Evolutionary conservation across 1,140 invertebrate genomes (phyloP), one percentile per base, ranked within the genome.

Genomic region (Drosophila nigromelanica): DNA sequence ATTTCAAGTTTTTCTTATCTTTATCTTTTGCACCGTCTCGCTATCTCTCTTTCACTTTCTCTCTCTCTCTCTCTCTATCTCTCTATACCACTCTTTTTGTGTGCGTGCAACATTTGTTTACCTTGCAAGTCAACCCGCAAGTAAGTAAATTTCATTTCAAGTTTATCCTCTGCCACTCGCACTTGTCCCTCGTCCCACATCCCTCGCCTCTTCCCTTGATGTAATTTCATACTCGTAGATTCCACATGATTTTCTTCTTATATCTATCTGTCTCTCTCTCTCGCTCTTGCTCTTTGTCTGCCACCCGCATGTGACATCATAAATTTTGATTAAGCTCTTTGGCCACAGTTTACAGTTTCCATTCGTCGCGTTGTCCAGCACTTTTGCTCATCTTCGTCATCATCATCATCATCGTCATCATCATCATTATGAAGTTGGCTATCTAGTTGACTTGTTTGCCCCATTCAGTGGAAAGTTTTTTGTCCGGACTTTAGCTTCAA

Each of bases 111-210:
- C 58, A 58, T 72, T 72, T 72, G 69, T 72, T 72, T 72, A 67
- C 69, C 62, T 72, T 66, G 69, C 69, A 67, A 71, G 59, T 62
- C 67, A 70, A 21, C 39, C 66, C 58, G 58, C 63, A 68, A 73
- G 58, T 69, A 72, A 71, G 61, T 66, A 81, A 77, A 80, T 77
- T 81, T 74, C 74, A 74, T 73, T 81, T 78, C 45, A 80, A 80
- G 69, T 77, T 78, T 61, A 58, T 75, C 40, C 67, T 51, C 10
- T n/a, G n/a, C 45, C 45, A 18, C 45, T 47, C 21, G 21, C 21
- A 27, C 12, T 10, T 7, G n/a, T 10, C 45, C 12, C 45, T 47
- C 43, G 0, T 24, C 2, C 3, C 21, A 3, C 21, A 1, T 18
- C 24, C 24, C 24, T 27, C 24, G 4, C 7, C 33, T 10, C 10